Evolutionary conservation across 2,113 vertebrate genomes (phyloP), one percentile per base, ranked within the genome.

Genomic region (Callithrix jacchus): DNA sequence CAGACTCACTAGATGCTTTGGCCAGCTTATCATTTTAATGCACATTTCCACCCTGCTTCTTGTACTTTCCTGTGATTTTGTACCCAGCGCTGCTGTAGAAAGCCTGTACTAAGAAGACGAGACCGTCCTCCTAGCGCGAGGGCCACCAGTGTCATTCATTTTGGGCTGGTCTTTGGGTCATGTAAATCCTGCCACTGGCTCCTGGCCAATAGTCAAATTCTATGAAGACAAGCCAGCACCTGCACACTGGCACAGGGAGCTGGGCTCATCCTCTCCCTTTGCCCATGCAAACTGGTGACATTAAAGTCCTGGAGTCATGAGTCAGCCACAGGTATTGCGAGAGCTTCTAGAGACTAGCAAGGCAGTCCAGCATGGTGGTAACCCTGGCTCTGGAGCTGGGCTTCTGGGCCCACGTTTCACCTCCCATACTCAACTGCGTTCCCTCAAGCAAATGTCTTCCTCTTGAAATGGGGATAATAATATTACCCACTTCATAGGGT

Each of bases 141-240:
- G 64, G n/a, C 68, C 11, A 1, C 6, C 1, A 2, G 58, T 40
- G 79, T 56, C 10, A 13, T n/a, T 80, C 11, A 42, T 30, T 37
- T 17, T 10, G 9, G 5, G 40, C 37, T 97, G 35, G 58, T 61
- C 52, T 35, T 73, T 56, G 54, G 54, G 54, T 56, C 66, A 73
- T 66, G 79, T n/a, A 93, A 95, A 88, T 81, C 30, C 2, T 23
- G 21, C 47, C 2, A 0, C 32, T 68, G 52, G 61, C 61, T 83
- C 61, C 7, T 68, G 58, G 10, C 45, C 25, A 71, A 37, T 49
- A 96, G 77, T 76, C 30, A 82, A 95, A 92, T 32, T 88, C 61
- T 87, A 56, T 61, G 80, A 73, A 95, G 96, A 95, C 7, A 37
- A 91, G 45, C 18, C n/a, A 61, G 35, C 25, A 14, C 52, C 68